Evolutionary conservation across 2,888 invertebrate species (phyloP).

Genomic region (Teinopalpus imperialis): DNA sequence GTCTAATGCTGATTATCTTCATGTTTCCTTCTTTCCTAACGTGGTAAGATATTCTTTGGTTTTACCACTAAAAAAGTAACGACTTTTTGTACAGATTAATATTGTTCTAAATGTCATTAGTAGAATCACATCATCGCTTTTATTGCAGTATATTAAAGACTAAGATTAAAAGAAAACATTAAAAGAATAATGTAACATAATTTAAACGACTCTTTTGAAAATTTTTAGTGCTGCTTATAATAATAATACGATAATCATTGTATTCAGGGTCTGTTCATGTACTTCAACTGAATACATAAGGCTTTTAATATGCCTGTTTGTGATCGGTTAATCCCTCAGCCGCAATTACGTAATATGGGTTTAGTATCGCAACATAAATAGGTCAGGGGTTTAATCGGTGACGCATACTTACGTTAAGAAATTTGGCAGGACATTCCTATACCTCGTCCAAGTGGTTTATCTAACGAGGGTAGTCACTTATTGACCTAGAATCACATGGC

Average conservation of each 20-base stretch:
- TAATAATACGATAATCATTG: no score
- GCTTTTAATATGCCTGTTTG: conserved; percentile 20
- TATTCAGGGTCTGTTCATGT: conserved; percentile 1
- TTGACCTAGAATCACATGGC: conserved; percentile 73
- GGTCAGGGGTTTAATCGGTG: conserved; percentile 54
- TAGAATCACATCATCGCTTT: no score
- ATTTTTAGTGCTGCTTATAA: not conserved
- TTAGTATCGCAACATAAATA: conserved; percentile 34
- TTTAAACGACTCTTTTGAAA: no score
- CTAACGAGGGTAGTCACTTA: conserved; percentile 58
- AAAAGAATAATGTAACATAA: no score
- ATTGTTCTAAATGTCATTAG: no score
- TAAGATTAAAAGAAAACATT: no score
- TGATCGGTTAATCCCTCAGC: conserved; percentile 16
- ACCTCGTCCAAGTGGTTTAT: conserved; percentile 67
- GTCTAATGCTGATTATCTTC: no score
- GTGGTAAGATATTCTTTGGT: no score
- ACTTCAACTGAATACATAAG: conserved; percentile 7
- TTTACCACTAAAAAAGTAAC: no score
- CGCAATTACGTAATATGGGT: conserved; percentile 24
- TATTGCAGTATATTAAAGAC: no score
- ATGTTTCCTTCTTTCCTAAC: no score
- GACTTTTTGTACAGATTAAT: no score
- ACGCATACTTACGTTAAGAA: conserved; percentile 54
- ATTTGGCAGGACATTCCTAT: conserved; percentile 62